Evolutionary conservation across 2,113 vertebrate genomes (phyloP).

Genomic region (Tapirus terrestris): DNA sequence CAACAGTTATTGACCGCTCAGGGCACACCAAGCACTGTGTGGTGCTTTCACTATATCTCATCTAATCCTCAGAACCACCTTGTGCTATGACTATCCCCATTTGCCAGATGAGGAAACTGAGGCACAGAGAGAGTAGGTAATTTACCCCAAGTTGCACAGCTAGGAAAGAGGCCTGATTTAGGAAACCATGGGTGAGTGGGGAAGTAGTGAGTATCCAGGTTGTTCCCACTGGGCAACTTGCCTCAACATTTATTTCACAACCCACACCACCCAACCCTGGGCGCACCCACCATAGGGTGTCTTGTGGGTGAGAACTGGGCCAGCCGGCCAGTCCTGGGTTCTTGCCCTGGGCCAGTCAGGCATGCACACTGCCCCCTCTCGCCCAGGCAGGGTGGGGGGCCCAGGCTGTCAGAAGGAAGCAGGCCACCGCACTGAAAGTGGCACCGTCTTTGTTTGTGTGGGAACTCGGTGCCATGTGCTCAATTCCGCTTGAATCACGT

Average conservation of each 20-base stretch:
- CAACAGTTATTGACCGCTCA: accelerated
- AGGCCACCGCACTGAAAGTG: neutral
- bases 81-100: neutral
- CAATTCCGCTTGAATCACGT: conserved; percentile 29
- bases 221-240: neutral
- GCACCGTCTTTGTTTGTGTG: neutral
- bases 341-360: neutral
- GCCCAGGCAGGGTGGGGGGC: neutral
- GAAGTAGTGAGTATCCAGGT: neutral
- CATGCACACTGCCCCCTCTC: neutral
- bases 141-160: neutral
- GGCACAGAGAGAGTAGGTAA: neutral
- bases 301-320: neutral
- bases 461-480: neutral
- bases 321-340: neutral
- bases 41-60: accelerated
- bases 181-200: neutral
- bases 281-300: accelerated
- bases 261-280: neutral
- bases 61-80: neutral
- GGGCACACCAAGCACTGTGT: accelerated
- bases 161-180: neutral
- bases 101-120: conserved; percentile 8
- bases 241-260: neutral
- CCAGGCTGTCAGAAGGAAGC: neutral